Conservation (phyloP, 2,113 vertebrate species). For the Barnardius zonarius region DNA sequence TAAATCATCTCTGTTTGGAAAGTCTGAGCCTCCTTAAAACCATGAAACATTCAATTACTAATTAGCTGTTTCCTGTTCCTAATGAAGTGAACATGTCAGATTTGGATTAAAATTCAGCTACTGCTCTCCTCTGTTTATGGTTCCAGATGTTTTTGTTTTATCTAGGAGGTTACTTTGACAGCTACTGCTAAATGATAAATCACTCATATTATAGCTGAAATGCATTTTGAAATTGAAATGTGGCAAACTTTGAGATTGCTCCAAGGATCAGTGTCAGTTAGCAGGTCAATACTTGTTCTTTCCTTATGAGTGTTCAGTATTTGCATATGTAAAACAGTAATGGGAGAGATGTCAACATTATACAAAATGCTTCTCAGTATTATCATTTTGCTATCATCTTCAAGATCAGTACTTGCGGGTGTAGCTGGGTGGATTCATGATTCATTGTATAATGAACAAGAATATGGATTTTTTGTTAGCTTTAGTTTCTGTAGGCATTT, state of each 20-base stretch:
- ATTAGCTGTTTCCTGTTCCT: slow-evolving; percentile 81
- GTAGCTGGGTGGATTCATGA: slow-evolving; percentile 23
- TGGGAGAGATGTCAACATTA: slow-evolving; percentile 42
- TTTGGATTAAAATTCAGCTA: slow-evolving; percentile 83
- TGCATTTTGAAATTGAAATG: slow-evolving; percentile 83
- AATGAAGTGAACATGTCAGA: slow-evolving; percentile 76
- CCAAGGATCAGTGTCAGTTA: slow-evolving; percentile 69
- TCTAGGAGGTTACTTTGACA: slow-evolving; percentile 82
- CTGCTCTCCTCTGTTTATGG: slow-evolving; percentile 75
- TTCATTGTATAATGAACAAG: slow-evolving; percentile 21
- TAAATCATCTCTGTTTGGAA: slow-evolving; percentile 71
- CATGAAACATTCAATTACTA: slow-evolving; percentile 76
- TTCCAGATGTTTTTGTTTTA: slow-evolving; percentile 88
- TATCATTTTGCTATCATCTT: slow-evolving; percentile 55
- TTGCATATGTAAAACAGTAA: slow-evolving; percentile 64
- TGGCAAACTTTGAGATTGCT: slow-evolving; percentile 74
- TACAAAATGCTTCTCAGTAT: slow-evolving; percentile 18
- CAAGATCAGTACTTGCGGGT: slow-evolving; percentile 14
- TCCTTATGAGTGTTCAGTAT: slow-evolving; percentile 29
- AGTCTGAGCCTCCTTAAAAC: slow-evolving; percentile 73
- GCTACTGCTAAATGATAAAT: slow-evolving; percentile 85
- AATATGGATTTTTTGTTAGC: slow-evolving; percentile 40
- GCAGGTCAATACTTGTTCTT: slow-evolving; percentile 67
- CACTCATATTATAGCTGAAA: slow-evolving; percentile 81
- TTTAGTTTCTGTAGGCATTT: slow-evolving; percentile 1